Conservation (phyloP, 2,113 vertebrate species). For the Oncorhynchus gorbuscha region DNA sequence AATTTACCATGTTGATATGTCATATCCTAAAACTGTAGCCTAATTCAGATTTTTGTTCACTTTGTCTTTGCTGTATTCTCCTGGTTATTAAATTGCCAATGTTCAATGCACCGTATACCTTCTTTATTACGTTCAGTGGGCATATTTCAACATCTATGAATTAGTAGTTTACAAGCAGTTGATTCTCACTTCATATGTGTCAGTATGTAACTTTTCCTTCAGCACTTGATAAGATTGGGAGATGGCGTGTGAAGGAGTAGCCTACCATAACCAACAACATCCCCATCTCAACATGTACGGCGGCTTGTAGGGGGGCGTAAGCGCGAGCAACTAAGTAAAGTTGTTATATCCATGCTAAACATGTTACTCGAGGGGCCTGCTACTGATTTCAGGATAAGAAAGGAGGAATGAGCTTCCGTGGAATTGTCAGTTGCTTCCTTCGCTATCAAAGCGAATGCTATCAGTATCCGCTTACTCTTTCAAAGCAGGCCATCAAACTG, state of each 20-base stretch:
- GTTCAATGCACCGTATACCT: too few relatives aligned
- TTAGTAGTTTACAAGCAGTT: too few relatives aligned
- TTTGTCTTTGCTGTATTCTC: too few relatives aligned
- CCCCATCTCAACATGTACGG: background rate
- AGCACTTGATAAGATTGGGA: background rate
- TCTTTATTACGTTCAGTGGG: too few relatives aligned
- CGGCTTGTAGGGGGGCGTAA: background rate
- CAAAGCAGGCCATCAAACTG: constrained; percentile 17
- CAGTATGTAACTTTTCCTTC: too few relatives aligned
- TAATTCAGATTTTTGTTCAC: too few relatives aligned
- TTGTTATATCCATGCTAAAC: constrained; percentile 70
- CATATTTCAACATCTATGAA: too few relatives aligned
- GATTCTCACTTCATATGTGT: too few relatives aligned
- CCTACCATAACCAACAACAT: background rate
- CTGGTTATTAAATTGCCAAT: too few relatives aligned
- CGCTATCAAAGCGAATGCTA: constrained; percentile 64
- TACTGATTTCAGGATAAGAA: constrained; percentile 83
- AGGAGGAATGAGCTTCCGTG: constrained; percentile 23
- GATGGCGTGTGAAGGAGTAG: too few relatives aligned
- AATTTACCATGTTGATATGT: too few relatives aligned
- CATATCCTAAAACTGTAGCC: too few relatives aligned
- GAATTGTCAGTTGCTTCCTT: constrained; percentile 43
- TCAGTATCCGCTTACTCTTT: constrained; percentile 34
- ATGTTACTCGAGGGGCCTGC: constrained; percentile 83
- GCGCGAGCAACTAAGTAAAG: constrained; percentile 68